Conservation (phyloP, 2,888 invertebrate species). For the Pogonocherus hispidulus region DNA sequence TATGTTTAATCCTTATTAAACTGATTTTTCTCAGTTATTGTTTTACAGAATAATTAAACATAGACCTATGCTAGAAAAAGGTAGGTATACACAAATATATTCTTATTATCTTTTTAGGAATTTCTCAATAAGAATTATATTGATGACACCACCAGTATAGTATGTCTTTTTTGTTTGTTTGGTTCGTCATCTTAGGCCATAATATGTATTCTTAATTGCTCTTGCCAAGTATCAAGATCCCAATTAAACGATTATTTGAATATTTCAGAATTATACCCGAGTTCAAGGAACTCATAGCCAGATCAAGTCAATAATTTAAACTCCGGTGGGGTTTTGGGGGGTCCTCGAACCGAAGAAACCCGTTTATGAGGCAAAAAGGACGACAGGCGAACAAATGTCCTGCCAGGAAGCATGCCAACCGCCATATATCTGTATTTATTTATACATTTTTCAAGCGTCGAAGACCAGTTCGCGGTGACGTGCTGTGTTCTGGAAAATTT, state of each 20-base stretch:
- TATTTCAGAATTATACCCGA: background rate
- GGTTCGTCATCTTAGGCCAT: too few species aligned
- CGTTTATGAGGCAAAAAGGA: background rate
- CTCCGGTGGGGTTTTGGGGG: background rate
- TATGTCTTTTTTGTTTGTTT: too few species aligned
- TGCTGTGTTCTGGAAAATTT: background rate
- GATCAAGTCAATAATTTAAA: background rate
- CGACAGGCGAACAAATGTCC: background rate
- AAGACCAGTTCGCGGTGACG: background rate
- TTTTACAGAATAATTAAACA: too few species aligned
- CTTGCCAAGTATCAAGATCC: background rate
- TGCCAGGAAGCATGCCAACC: slow-evolving; percentile 2
- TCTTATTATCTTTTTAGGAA: too few species aligned
- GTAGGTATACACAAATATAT: too few species aligned
- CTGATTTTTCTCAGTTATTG: too few species aligned
- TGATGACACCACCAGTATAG: too few species aligned
- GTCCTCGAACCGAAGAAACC: background rate
- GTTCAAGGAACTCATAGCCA: background rate
- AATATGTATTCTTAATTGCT: background rate
- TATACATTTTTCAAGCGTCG: background rate
- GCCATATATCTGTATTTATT: background rate
- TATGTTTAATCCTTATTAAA: too few species aligned
- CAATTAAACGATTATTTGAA: background rate
- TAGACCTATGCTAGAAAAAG: too few species aligned
- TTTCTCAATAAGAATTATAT: too few species aligned